Evolutionary conservation across 2,113 vertebrate genomes (phyloP).

Genomic region (Eurypyga helias): DNA sequence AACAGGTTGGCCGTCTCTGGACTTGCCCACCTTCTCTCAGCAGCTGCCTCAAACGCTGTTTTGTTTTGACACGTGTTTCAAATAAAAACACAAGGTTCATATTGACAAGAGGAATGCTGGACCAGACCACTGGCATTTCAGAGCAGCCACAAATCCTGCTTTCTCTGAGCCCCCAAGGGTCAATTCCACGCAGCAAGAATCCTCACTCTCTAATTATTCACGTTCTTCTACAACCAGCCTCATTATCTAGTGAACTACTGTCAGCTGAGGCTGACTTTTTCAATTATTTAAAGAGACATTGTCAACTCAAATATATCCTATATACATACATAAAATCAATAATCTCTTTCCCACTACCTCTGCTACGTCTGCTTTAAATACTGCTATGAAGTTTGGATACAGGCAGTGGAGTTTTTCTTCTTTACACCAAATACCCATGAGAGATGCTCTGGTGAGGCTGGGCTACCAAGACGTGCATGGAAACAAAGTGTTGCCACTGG

Average conservation of each 20-base stretch:
- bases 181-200: conserved; percentile 17
- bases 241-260: conserved; percentile 34
- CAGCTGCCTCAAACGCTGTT: background rate
- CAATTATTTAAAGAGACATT: background rate
- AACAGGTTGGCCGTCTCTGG: background rate
- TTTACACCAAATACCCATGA: background rate
- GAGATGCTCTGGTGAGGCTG: background rate
- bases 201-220: conserved; percentile 21
- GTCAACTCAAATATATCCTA: background rate
- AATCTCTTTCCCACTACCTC: background rate
- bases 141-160: conserved; percentile 61
- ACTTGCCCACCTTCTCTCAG: conserved; percentile 29
- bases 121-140: conserved; percentile 50
- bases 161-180: conserved; percentile 46
- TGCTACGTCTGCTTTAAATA: background rate
- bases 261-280: conserved; percentile 20
- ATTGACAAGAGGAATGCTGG: conserved; percentile 70
- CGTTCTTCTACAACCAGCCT: conserved; percentile 8
- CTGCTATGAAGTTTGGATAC: background rate
- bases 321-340: background rate
- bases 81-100: conserved; percentile 66
- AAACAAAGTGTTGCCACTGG: background rate
- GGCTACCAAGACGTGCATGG: background rate
- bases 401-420: background rate
- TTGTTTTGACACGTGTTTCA: conserved; percentile 74